These are phyloP conservation scores for Urocyon cinereoargenteus DNA, from an alignment of 2,797 vertebrate species.

Conservation along the genomic window DNA sequence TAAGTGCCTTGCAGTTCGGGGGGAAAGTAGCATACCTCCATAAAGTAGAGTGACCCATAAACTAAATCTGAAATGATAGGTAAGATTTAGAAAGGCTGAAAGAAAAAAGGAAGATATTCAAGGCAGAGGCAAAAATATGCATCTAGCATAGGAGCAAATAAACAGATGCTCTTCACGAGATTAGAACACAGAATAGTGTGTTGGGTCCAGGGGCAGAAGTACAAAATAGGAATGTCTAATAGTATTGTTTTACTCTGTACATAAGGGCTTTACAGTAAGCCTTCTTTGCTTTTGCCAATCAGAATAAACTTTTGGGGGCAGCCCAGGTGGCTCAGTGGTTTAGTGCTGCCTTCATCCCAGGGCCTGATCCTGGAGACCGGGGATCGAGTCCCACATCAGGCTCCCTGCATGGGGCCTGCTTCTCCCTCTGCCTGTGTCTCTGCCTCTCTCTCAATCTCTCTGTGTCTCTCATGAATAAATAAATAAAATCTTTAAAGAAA, in stretches of 20 bases:
- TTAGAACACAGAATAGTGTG: accelerated
- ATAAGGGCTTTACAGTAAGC: background rate
- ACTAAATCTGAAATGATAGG: background rate
- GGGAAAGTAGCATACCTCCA: background rate
- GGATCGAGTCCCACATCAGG: no score
- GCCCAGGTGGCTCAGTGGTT: no score
- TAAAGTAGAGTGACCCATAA: background rate
- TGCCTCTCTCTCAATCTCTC: no score
- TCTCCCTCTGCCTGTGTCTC: no score
- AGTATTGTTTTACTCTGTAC: background rate
- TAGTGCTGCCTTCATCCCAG: no score
- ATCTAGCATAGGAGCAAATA: background rate
- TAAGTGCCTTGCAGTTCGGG: background rate
- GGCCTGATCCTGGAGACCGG: no score
- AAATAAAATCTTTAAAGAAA: no score
- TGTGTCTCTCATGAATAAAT: no score
- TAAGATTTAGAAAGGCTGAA: background rate
- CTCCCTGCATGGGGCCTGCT: no score
- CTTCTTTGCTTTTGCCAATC: background rate
- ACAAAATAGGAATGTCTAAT: background rate
- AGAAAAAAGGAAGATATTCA: background rate
- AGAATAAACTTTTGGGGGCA: background rate
- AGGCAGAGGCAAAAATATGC: background rate
- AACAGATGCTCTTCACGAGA: accelerated
- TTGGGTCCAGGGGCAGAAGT: background rate